Evolutionary conservation across 2,113 vertebrate genomes (phyloP).

Genomic region (Proterorhinus semilunaris): DNA sequence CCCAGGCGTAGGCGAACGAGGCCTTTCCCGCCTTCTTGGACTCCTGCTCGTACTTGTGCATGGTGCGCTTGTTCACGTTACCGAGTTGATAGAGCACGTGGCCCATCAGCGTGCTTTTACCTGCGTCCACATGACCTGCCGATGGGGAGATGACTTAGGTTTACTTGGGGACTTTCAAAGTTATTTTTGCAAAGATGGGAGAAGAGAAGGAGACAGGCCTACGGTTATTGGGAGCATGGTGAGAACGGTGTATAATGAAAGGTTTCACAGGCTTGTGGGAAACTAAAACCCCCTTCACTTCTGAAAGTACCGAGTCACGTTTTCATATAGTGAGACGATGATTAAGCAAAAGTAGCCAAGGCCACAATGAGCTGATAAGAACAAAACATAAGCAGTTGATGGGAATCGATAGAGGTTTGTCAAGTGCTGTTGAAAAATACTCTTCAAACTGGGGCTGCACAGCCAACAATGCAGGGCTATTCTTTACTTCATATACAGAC

Average conservation of each 20-base stretch:
- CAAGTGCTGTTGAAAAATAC: not conserved
- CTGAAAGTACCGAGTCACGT: conserved; percentile 63
- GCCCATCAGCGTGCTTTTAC: conserved; percentile 98
- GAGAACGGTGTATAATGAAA: conserved; percentile 22
- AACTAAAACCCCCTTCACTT: conserved; percentile 58
- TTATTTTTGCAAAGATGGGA: conserved; percentile 11
- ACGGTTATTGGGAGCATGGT: conserved; percentile 45
- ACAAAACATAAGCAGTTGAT: not conserved
- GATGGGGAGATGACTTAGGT: not conserved
- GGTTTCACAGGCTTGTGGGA: conserved; percentile 57
- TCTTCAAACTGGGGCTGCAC: not conserved
- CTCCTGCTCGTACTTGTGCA: conserved; percentile 98
- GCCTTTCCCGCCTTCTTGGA: conserved; percentile 98
- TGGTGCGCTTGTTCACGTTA: conserved; percentile 96
- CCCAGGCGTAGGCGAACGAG: conserved; percentile 97
- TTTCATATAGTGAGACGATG: conserved; percentile 44
- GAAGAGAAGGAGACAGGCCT: conserved; percentile 8
- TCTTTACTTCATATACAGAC: too few species aligned
- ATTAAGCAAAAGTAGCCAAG: conserved; percentile 35
- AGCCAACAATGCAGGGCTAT: too few species aligned
- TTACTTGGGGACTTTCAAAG: not conserved
- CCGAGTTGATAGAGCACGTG: conserved; percentile 95
- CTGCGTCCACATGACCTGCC: conserved; percentile 95
- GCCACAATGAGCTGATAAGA: not conserved
- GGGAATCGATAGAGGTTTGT: not conserved